Base-by-base conservation (phyloP, 2,113 vertebrate genomes). In the Taxidea taxus region DNA sequence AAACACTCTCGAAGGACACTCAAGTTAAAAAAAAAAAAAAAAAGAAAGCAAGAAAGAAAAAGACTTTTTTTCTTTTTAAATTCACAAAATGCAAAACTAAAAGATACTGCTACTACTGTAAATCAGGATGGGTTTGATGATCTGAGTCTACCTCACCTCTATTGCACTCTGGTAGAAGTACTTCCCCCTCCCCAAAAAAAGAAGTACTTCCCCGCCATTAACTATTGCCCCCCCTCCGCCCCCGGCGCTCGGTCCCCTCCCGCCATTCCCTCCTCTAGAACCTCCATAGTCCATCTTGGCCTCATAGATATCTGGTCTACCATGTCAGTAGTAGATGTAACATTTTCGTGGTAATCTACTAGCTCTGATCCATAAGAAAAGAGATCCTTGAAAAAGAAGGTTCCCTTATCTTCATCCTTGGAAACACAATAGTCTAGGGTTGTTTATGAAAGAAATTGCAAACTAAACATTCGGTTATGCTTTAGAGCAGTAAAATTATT, bases 101-200 rank as follows among this genome's bases (percentile, higher is more conserved):
- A 98, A 98, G 97, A 96, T 97, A 97, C 88, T 97, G 96, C 92
- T 97, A 97, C 98, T 98, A 98, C 97, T 98, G 98, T 97, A 97
- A 90, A 98, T 98, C 96, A 95, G 98, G 97, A 98, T 97, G 97
- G 95, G 81, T 94, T 98, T 98, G 97, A 94, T 98, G 95, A 93
- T 98, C 98, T 98, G 96, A 80, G 97, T 99, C 99, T 99, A 99
- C 99, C 99, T 99, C 99, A 96, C 93, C 97, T 97, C 37, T 98
- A 88, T 98, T 99, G 98, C 98, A 98, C 98, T 98, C 98, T 95
- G 98, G 96, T 97, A 96, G 92, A 98, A 98, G 93, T 98, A 98
- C 98, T 98, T 98, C 96, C 97, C 90, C 60, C 29, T 29, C 27
- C 27, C 25, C 58, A 15, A 16, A 54, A 47, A 54, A 54, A 96